Evolutionary conservation across 2,888 invertebrate genomes (phyloP).

Genomic region (Meiosimyza decipiens): DNA sequence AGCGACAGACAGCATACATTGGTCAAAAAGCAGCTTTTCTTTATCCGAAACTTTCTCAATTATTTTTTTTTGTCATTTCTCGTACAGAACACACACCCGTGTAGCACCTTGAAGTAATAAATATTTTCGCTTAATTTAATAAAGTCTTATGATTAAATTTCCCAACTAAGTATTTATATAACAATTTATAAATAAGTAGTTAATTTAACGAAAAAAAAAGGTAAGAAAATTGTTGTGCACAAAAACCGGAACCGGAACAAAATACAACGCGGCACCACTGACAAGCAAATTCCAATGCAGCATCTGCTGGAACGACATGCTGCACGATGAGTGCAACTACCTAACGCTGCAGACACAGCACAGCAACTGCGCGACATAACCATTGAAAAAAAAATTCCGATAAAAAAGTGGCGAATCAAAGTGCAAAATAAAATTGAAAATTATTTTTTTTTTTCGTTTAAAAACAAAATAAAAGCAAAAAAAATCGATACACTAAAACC

Average conservation of each 20-base stretch:
- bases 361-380: background rate
- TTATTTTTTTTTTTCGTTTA: background rate
- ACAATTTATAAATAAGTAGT: too few relatives aligned
- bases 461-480: constrained; percentile 2
- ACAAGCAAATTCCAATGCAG: constrained; percentile 4
- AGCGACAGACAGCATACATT: too few relatives aligned
- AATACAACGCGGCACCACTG: background rate
- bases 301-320: constrained; percentile 28
- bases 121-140: too few relatives aligned
- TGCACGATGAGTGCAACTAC: constrained; percentile 1
- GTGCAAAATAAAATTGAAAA: background rate
- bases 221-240: background rate
- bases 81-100: too few relatives aligned
- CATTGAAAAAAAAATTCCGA: too few relatives aligned
- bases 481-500: background rate
- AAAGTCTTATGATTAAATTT: too few relatives aligned
- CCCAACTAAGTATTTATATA: too few relatives aligned
- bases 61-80: too few relatives aligned
- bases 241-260: constrained; percentile 25
- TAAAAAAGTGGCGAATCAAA: too few relatives aligned
- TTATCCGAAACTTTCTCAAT: background rate
- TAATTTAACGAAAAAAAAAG: background rate
- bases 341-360: constrained; percentile 1
- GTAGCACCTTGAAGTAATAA: background rate
- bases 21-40: too few relatives aligned